Evolutionary conservation across 2,888 invertebrate genomes (phyloP).

Genomic region (Latrodectus hesperus): DNA sequence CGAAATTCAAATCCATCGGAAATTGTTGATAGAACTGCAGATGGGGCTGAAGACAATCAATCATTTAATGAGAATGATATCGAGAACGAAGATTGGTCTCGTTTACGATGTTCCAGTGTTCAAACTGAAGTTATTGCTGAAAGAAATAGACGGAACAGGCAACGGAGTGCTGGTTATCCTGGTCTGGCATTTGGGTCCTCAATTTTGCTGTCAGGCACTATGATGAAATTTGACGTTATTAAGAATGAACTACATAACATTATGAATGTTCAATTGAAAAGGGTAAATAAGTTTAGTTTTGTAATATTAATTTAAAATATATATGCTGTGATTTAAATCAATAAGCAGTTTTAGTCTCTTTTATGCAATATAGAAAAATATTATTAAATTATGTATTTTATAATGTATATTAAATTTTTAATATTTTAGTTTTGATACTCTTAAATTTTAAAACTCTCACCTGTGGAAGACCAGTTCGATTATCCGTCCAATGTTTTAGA

Average conservation of each 20-base stretch:
- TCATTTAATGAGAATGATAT: constrained; percentile 78
- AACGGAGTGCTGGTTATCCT: constrained; percentile 71
- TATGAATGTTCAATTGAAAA: constrained; percentile 94
- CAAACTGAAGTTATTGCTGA: constrained; percentile 85
- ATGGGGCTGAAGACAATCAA: constrained; percentile 65
- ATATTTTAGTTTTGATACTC: neutral
- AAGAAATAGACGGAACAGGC: constrained; percentile 69
- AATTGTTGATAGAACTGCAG: constrained; percentile 65
- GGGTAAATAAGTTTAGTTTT: constrained; percentile 79
- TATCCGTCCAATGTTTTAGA: too few relatives aligned
- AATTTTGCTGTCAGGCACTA: constrained; percentile 95
- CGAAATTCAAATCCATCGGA: constrained; percentile 27
- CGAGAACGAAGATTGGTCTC: constrained; percentile 79
- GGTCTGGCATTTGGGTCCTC: constrained; percentile 78
- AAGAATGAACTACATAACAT: constrained; percentile 98
- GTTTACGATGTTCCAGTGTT: constrained; percentile 90
- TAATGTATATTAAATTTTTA: neutral
- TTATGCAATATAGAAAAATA: neutral
- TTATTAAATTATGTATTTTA: neutral
- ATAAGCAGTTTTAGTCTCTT: neutral
- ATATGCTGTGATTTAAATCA: neutral
- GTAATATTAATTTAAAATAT: neutral
- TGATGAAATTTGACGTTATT: constrained; percentile 98
- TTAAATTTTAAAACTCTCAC: neutral
- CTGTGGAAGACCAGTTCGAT: too few relatives aligned